phyloP scores from a whole-genome alignment of 2,797 vertebrate species.

The Etheostoma perlongum region DNA sequence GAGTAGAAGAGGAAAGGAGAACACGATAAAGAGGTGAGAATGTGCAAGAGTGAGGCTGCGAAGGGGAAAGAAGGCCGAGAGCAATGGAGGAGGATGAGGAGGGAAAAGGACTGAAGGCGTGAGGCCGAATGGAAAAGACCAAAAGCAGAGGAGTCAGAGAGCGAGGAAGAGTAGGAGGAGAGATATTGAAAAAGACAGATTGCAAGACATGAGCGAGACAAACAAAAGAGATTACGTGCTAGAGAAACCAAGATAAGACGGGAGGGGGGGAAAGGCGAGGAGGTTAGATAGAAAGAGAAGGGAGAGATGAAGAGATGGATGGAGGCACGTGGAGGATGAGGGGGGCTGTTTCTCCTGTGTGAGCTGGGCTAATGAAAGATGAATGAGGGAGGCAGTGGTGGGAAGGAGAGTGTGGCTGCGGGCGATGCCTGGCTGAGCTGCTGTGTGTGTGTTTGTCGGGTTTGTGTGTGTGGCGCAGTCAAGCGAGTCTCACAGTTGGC shows the following conservation, averaged over 20 bases:
- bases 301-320: constrained; percentile 45
- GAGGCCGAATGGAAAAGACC: constrained; percentile 64
- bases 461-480: constrained; percentile 47
- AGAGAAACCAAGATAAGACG: constrained; percentile 65
- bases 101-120: constrained; percentile 44
- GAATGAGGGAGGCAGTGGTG: constrained; percentile 82
- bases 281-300: constrained; percentile 49
- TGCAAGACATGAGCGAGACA: constrained; percentile 75
- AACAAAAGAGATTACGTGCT: constrained; percentile 75
- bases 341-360: constrained; percentile 73
- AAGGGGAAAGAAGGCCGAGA: constrained; percentile 71
- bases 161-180: constrained; percentile 29
- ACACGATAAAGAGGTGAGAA: constrained; percentile 78
- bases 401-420: constrained; percentile 77
- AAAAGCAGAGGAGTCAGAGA: constrained; percentile 62
- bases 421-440: constrained; percentile 76
- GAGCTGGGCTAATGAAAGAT: constrained; percentile 83
- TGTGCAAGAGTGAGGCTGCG: constrained; percentile 70
- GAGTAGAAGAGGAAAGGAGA: constrained; percentile 61
- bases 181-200: constrained; percentile 73
- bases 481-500: constrained; percentile 61
- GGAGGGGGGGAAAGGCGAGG: constrained; percentile 18
- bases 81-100: constrained; percentile 35
- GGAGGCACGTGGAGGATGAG: constrained; percentile 35
- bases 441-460: constrained; percentile 34